phyloP scores from a whole-genome alignment of 2,797 vertebrate genomes.

The Pantherophis alleghaniensis region DNA sequence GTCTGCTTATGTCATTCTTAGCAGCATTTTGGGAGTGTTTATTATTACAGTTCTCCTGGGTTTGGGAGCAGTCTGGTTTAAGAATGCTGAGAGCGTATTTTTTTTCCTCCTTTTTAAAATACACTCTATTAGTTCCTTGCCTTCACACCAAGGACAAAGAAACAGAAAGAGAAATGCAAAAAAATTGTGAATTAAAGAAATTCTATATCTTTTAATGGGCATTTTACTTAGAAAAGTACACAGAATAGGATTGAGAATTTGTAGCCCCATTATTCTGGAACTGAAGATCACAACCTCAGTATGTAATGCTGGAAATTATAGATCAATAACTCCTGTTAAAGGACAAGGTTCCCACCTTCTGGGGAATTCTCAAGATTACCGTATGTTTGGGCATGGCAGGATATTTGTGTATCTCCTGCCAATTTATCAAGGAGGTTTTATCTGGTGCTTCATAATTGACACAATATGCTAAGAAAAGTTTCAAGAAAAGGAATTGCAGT shows the following conservation, averaged over 20 bases:
- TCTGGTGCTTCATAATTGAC: background rate
- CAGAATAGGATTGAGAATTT: background rate
- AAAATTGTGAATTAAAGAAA: background rate
- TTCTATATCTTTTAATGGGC: background rate
- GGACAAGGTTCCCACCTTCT: background rate
- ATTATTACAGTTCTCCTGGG: background rate
- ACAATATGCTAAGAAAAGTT: background rate
- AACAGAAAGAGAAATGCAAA: background rate
- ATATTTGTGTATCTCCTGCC: background rate
- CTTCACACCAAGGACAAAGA: background rate
- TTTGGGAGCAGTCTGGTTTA: background rate
- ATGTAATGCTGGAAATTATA: background rate
- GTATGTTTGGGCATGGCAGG: background rate
- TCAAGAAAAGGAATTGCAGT: background rate
- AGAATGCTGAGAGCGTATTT: background rate
- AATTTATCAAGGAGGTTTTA: background rate
- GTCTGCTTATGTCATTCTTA: background rate
- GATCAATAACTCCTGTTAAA: background rate
- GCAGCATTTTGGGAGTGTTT: background rate
- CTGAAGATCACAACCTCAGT: background rate
- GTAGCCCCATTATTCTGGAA: background rate
- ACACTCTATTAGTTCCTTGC: background rate
- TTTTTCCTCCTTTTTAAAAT: background rate
- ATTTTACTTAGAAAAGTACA: background rate
- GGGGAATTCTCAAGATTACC: background rate